These are phyloP conservation scores for Phycodurus eques DNA, from an alignment of 2,113 vertebrate genomes.

Conservation along the genomic window DNA sequence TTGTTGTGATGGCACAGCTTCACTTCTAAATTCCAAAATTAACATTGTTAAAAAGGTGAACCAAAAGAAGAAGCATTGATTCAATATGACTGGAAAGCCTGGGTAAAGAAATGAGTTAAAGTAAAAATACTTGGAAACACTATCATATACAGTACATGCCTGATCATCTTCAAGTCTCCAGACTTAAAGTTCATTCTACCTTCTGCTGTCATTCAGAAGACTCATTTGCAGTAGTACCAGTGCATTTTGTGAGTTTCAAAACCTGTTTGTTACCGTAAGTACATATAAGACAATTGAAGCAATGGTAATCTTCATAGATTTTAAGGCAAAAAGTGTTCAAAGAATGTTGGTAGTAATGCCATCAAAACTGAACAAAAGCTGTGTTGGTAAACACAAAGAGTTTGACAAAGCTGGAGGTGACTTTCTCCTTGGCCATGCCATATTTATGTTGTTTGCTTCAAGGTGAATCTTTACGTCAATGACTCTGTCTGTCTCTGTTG, in stretches of 20 bases:
- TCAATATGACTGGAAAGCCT: not conserved
- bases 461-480: conserved; percentile 48
- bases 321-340: not conserved
- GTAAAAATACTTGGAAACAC: not conserved
- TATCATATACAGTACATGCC: no score
- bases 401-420: conserved; percentile 21
- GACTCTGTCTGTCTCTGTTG: conserved; percentile 20
- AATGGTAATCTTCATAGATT: no score
- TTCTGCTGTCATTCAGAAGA: no score
- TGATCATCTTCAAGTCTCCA: no score
- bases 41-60: conserved; percentile 24
- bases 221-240: no score
- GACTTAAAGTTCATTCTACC: no score
- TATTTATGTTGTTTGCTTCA: conserved; percentile 35
- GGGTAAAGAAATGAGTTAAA: not conserved
- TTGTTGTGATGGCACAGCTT: conserved; percentile 1
- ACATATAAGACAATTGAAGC: no score
- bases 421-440: conserved; percentile 18
- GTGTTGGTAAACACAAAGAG: conserved; percentile 11
- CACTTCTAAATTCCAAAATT: conserved; percentile 10
- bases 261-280: no score
- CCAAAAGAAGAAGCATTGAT: conserved; percentile 6
- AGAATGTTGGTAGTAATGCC: conserved; percentile 4
- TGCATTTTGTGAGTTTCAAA: no score
- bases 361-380: conserved; percentile 12